Conservation (phyloP, 2,797 vertebrate species). For the Anguilla marmorata region DNA sequence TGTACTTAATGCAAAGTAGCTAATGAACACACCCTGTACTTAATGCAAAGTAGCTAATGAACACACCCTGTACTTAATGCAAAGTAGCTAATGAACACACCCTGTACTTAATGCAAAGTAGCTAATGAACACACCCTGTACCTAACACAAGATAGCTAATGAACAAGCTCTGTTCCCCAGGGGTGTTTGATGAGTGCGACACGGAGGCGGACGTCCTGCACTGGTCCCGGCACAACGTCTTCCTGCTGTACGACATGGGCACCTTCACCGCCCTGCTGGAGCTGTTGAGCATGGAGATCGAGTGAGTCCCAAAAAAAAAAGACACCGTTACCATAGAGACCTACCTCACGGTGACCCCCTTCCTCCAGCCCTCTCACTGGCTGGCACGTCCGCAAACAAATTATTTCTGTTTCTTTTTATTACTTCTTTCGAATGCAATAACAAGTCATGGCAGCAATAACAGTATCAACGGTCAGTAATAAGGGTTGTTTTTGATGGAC, state of each 20-base stretch:
- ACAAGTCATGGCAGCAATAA: too few relatives aligned
- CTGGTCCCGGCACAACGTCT: constrained; percentile 93
- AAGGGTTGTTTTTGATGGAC: background rate
- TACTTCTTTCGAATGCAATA: background rate
- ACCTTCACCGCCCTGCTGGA: constrained; percentile 93
- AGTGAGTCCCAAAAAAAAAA: constrained; percentile 73
- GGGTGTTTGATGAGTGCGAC: constrained; percentile 90
- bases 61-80: too few relatives aligned
- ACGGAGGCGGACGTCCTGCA: constrained; percentile 83
- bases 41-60: too few relatives aligned
- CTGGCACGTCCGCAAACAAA: background rate
- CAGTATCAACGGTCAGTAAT: background rate
- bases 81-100: too few relatives aligned
- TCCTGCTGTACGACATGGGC: constrained; percentile 92
- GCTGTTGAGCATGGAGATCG: constrained; percentile 96
- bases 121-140: too few relatives aligned
- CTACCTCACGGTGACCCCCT: background rate
- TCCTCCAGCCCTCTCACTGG: background rate
- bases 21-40: too few relatives aligned
- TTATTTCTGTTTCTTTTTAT: background rate
- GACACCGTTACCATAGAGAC: background rate
- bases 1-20: too few relatives aligned
- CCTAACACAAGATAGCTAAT: too few relatives aligned
- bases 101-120: too few relatives aligned
- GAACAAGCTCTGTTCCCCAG: constrained; percentile 58